phyloP scores from a whole-genome alignment of 2,797 vertebrate genomes.

The Phalanger gymnotis region DNA sequence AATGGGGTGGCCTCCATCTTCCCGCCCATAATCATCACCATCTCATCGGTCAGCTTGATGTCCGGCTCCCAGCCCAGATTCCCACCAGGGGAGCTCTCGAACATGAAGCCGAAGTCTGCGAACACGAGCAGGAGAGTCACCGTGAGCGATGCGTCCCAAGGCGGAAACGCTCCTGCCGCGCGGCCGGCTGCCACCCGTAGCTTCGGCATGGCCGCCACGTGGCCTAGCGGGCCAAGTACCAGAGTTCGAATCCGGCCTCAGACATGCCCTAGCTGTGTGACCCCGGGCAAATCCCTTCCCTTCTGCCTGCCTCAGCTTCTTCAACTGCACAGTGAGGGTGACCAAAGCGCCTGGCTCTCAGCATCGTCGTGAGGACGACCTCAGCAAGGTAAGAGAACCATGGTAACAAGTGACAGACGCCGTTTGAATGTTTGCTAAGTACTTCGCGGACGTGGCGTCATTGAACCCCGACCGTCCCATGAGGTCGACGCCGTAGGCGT shows the following conservation, averaged over 20 bases:
- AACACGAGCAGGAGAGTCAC: conserved; percentile 34
- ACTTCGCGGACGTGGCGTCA: too few species aligned
- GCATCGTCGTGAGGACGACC: too few species aligned
- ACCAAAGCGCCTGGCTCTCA: not conserved
- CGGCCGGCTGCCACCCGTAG: too few species aligned
- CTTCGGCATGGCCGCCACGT: too few species aligned
- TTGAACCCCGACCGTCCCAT: too few species aligned
- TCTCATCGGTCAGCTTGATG: conserved; percentile 98
- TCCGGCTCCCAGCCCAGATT: conserved; percentile 98
- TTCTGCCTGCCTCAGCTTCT: not conserved
- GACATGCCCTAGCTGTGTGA: not conserved
- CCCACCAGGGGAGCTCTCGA: conserved; percentile 97
- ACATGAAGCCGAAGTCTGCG: conserved; percentile 99
- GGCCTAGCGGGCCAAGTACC: too few species aligned
- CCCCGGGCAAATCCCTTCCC: not conserved
- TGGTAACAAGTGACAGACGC: not conserved
- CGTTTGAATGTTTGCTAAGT: too few species aligned
- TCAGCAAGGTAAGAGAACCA: too few species aligned
- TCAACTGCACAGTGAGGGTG: not conserved
- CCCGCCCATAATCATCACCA: conserved; percentile 99
- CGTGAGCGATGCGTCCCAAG: not conserved
- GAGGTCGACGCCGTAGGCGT: not conserved
- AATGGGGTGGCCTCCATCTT: conserved; percentile 99
- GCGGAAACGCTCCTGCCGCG: too few species aligned
- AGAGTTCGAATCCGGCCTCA: not conserved